Base-by-base conservation (phyloP, 2,888 invertebrate genomes). In the Falcaria lacertinaria region DNA sequence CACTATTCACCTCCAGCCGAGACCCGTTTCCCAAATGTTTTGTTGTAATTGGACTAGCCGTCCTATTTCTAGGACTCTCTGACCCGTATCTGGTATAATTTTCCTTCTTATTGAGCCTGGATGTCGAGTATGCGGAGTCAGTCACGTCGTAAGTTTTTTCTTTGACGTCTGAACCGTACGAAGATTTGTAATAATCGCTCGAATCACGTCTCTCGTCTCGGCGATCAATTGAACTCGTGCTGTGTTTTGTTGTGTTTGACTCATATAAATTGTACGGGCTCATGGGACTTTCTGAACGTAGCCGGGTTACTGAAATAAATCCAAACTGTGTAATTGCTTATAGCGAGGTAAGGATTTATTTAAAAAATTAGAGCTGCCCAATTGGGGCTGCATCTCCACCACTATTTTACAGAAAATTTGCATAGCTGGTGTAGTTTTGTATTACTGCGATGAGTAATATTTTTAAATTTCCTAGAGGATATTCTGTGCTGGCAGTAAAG, bases 11-110 rank as follows among this genome's bases (percentile, higher is more conserved):
- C 34, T 90, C 89, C 59, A 91, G 50, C 55, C 91, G 55, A 62
- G 90, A 70, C 3, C 87, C 87, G 70, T 90, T 74, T 45, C 89
- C 80, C 70, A 92, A 70, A 84, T 91, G 76, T 71, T 91, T 87
- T 34, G 82, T 73, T 64, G 92, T 71, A 77, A 92, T 79, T 42
- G 90, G 83, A 66, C 89, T 85, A 0, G 87, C 85, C 0, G 89
- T 88, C 37, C 81, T 71, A 54, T 89, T 87, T 41, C 83, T 71
- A 1, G 89, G 82, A 59, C 83, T 88, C 48, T 90, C 90, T 0
- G 89, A 78, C 2, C 83, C 88, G 52, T 83, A 89, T 67, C 81
- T 69, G 11, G 67, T 55, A 19, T 49, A 79, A 17, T 69, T 72
- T 19, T 89, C 88, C 50, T 74, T 85, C 51, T 79, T 85, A 50